Conservation (phyloP, 30 jellyfish, hydroid and myxozoan species). For the Cassiopea andromeda region DNA sequence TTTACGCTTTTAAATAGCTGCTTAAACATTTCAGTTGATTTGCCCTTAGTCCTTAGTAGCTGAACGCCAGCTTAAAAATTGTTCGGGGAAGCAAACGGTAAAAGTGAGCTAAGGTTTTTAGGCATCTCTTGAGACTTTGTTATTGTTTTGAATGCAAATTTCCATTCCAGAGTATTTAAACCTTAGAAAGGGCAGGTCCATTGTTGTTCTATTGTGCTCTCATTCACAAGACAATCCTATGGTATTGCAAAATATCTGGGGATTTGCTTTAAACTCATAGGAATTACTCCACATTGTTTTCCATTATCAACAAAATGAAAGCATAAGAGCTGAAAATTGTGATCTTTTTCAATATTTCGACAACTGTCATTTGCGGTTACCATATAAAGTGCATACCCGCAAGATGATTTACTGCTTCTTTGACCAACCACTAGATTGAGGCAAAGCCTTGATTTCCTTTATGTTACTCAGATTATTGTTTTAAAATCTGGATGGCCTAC, state of each 20-base stretch:
- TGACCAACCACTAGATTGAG: neutral
- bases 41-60: neutral
- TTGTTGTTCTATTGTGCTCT: constrained; percentile 28
- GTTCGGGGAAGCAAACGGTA: neutral
- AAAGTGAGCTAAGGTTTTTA: neutral
- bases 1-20: neutral
- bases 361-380: constrained; percentile 11
- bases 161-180: constrained; percentile 15
- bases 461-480: neutral
- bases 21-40: neutral
- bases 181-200: constrained; percentile 6
- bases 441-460: neutral
- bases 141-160: constrained; percentile 11
- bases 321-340: constrained; percentile 24
- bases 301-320: constrained; percentile 26
- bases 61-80: neutral
- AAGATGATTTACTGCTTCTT: neutral
- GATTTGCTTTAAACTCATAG: constrained; percentile 11
- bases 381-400: neutral
- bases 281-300: constrained; percentile 32
- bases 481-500: neutral
- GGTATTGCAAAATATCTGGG: constrained; percentile 47
- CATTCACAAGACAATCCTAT: constrained; percentile 45
- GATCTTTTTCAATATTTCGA: constrained; percentile 49
- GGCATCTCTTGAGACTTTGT: constrained; percentile 12